Percentiles rank a stretch among this genome's conserved stretches.
Conservation (phyloP, 2,888 invertebrate genomes). For the Chaetogeoica ovagalla region DNA sequence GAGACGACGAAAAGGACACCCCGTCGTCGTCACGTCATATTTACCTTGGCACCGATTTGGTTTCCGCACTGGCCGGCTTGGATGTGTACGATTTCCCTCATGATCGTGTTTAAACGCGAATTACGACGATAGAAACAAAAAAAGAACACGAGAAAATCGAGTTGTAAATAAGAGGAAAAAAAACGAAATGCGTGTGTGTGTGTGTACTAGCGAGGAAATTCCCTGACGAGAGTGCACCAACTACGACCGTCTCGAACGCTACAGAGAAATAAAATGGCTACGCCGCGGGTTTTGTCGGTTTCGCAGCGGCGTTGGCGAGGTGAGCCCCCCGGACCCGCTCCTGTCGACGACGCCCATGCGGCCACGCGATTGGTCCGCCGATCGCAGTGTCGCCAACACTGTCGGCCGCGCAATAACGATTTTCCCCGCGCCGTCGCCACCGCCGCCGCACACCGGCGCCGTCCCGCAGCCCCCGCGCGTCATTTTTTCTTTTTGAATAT, state of each 20-base stretch:
- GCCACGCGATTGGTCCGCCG: constrained; percentile 23
- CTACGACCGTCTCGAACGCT: constrained; percentile 28
- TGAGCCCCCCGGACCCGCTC: neutral
- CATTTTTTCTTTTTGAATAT: neutral
- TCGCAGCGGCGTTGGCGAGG: constrained; percentile 42
- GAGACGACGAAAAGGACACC: too few relatives aligned
- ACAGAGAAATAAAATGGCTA: constrained; percentile 50
- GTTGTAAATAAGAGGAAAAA: neutral
- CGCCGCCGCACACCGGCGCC: neutral
- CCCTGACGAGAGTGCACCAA: too few relatives aligned
- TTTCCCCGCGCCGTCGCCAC: constrained; percentile 25
- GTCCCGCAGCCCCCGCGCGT: neutral
- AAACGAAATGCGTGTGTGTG: neutral
- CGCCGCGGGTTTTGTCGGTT: constrained; percentile 44
- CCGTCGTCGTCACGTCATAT: too few relatives aligned
- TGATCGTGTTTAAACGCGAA: constrained; percentile 58
- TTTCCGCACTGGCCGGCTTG: constrained; percentile 91
- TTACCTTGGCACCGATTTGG: constrained; percentile 89
- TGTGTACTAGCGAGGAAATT: too few relatives aligned
- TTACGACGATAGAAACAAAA: neutral
- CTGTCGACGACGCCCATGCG: constrained; percentile 27
- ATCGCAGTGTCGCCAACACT: constrained; percentile 26
- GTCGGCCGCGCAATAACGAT: constrained; percentile 34
- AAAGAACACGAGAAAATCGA: neutral
- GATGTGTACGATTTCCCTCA: constrained; percentile 91